Percentiles rank a stretch among this genome's conserved stretches.
These are phyloP conservation scores for Dromas ardeola DNA, from an alignment of 2,113 vertebrate species.

Conservation along the genomic window DNA sequence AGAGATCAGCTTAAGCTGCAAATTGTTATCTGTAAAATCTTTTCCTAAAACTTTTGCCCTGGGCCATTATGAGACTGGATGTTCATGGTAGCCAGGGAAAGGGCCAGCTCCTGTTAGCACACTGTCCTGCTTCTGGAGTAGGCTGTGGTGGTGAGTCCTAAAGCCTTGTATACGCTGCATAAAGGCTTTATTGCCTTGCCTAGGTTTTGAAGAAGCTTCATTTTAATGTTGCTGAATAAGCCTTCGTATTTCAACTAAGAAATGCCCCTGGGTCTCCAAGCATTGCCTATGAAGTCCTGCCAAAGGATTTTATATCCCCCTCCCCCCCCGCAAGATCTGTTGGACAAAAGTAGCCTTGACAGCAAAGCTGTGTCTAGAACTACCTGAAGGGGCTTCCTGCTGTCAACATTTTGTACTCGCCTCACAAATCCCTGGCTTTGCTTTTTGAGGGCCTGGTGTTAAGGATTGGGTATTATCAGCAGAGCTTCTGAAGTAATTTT, in stretches of 20 bases:
- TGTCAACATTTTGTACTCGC: not conserved
- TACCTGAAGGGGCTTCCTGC: not conserved
- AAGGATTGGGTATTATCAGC: not conserved
- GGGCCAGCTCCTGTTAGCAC: not conserved
- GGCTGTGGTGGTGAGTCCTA: not conserved
- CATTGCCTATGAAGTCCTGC: not conserved
- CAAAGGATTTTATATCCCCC: not conserved
- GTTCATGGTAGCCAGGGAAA: not conserved
- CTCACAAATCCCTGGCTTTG: not conserved
- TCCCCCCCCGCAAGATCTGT: not conserved
- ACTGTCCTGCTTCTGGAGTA: not conserved
- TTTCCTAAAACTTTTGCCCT: not conserved
- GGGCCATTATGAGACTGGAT: not conserved
- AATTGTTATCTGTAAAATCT: not conserved
- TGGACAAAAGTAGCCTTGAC: not conserved
- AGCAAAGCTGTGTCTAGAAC: not conserved
- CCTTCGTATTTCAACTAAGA: not conserved
- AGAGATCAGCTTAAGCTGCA: not conserved
- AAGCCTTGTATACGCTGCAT: not conserved
- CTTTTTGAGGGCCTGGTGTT: not conserved
- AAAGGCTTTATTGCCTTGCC: not conserved
- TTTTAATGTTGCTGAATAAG: not conserved
- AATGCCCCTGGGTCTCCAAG: not conserved
- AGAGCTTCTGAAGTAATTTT: not conserved
- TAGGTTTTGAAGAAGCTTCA: not conserved